A percentile compares a stretch with the other conserved stretches of the same genome.
Evolutionary conservation across 2,113 vertebrate species (phyloP).

Genomic region (Dipodomys ordii): DNA sequence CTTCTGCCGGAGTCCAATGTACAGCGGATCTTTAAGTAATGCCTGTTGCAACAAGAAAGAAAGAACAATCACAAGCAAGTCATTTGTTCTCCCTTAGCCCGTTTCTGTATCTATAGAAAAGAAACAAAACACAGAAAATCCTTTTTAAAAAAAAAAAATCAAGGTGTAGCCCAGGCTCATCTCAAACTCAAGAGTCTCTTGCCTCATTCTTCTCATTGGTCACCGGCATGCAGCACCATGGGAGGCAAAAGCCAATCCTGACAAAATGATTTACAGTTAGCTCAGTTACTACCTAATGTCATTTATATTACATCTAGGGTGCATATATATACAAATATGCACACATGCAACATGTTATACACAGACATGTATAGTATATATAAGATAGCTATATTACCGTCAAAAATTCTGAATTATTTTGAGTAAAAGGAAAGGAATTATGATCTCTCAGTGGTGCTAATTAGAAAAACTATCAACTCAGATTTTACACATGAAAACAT

Average conservation of each 20-base stretch:
- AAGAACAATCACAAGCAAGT: slow-evolving; percentile 54
- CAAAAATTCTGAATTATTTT: slow-evolving; percentile 51
- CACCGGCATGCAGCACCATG: too few species aligned
- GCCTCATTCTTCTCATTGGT: too few species aligned
- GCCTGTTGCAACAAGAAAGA: slow-evolving; percentile 83
- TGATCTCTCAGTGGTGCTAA: background rate
- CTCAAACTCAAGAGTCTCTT: too few species aligned
- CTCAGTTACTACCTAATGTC: background rate
- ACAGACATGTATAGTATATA: too few species aligned
- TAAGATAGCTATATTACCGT: background rate
- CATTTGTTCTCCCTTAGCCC: background rate
- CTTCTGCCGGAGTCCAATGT: slow-evolving; percentile 96
- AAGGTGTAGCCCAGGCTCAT: too few species aligned
- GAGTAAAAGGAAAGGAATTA: background rate
- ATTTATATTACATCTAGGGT: background rate
- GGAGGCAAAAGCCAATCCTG: too few species aligned
- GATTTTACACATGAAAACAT: slow-evolving; percentile 41
- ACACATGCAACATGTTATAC: too few species aligned
- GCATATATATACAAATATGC: too few species aligned
- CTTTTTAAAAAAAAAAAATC: too few species aligned
- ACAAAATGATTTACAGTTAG: slow-evolving; percentile 67
- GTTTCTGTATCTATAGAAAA: slow-evolving; percentile 38
- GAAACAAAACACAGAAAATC: slow-evolving; percentile 27
- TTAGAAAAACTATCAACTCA: slow-evolving; percentile 3
- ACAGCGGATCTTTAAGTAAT: slow-evolving; percentile 95